Evolutionary conservation across 2,797 vertebrate genomes (phyloP).

Genomic region (Macroramphosus scolopax): DNA sequence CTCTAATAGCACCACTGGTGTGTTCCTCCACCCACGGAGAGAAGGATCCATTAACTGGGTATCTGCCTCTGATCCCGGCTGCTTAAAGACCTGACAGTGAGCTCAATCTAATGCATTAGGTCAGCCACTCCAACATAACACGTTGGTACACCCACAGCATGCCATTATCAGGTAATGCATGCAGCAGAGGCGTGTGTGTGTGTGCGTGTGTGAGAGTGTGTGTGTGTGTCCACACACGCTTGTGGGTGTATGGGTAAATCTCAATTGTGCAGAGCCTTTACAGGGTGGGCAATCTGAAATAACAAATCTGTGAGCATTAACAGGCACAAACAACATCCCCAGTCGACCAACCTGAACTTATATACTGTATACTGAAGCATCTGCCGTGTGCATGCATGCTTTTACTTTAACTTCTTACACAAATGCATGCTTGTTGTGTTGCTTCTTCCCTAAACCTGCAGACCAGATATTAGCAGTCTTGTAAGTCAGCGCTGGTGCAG

Average conservation of each 20-base stretch:
- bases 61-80: constrained; percentile 71
- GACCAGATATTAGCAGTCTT: too few relatives aligned
- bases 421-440: too few relatives aligned
- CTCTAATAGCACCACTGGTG: constrained; percentile 52
- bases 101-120: constrained; percentile 76
- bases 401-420: too few relatives aligned
- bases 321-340: neutral
- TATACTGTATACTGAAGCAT: too few relatives aligned
- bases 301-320: constrained; percentile 4
- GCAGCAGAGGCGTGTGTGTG: constrained; percentile 25
- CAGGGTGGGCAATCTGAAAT: constrained; percentile 2
- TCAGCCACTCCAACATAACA: constrained; percentile 71
- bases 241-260: constrained; percentile 21
- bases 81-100: constrained; percentile 76
- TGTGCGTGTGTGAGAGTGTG: constrained; percentile 15
- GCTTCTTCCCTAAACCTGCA: too few relatives aligned
- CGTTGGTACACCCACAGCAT: constrained; percentile 72
- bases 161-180: constrained; percentile 70
- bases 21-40: constrained; percentile 71
- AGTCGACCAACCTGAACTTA: neutral
- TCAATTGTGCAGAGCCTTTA: constrained; percentile 20
- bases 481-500: too few relatives aligned
- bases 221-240: constrained; percentile 5
- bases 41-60: constrained; percentile 75
- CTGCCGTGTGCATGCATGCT: too few relatives aligned